Evolutionary conservation across 2,888 invertebrate genomes (phyloP).

Genomic region (Cheiracanthium punctorium): DNA sequence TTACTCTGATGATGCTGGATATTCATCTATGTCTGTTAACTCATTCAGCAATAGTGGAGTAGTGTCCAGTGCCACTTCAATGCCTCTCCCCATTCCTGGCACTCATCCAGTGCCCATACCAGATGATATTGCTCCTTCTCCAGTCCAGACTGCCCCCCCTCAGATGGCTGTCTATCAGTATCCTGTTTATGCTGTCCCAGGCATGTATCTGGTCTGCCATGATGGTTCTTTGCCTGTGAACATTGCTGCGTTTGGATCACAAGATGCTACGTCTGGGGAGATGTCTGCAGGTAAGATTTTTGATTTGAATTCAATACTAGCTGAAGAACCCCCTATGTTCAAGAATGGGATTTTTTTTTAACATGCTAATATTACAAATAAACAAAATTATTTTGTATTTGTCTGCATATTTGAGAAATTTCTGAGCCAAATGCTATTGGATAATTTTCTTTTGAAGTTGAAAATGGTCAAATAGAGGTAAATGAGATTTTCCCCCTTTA

Average conservation of each 20-base stretch:
- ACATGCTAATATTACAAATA: too few species aligned
- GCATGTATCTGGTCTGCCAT: slow-evolving; percentile 53
- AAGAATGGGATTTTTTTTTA: too few species aligned
- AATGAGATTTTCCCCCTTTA: too few species aligned
- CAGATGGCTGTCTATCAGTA: slow-evolving; percentile 53
- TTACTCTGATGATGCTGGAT: slow-evolving; percentile 28
- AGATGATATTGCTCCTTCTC: slow-evolving; percentile 1
- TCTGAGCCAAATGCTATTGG: too few species aligned
- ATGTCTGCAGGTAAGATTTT: slow-evolving; percentile 41
- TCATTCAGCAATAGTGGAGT: slow-evolving; percentile 17
- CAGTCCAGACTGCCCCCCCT: slow-evolving; percentile 9
- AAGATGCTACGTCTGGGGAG: slow-evolving; percentile 29
- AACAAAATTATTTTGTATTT: too few species aligned
- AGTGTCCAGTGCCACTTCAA: slow-evolving; percentile 24
- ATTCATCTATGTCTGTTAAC: slow-evolving; percentile 11
- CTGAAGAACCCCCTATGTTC: too few species aligned
- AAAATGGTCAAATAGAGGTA: too few species aligned
- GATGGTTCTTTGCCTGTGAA: slow-evolving; percentile 56
- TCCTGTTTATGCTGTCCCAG: slow-evolving; percentile 52
- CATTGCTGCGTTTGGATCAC: slow-evolving; percentile 40
- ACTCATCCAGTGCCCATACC: not conserved
- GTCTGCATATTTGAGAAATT: too few species aligned
- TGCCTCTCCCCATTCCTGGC: slow-evolving; percentile 49
- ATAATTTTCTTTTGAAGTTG: too few species aligned
- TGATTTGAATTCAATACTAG: not conserved